Evolutionary conservation across 1,140 invertebrate species (phyloP).

Genomic region (Drosophila sp.): DNA sequence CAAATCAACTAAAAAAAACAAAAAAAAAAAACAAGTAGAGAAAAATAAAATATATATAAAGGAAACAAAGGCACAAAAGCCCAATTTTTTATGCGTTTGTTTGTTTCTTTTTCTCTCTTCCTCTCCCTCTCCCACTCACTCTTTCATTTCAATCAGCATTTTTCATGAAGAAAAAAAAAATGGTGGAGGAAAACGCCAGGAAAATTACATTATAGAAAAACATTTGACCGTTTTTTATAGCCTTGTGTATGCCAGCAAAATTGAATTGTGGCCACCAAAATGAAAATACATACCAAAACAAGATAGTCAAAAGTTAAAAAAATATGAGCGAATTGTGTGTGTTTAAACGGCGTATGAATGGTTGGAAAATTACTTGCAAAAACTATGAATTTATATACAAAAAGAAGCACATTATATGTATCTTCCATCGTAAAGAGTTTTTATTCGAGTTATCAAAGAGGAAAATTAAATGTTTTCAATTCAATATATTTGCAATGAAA

Average conservation of each 20-base stretch:
- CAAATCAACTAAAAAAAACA: constrained; percentile 56
- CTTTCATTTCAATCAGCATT: constrained; percentile 72
- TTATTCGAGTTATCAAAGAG: no score
- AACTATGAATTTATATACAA: background rate
- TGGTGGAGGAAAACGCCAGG: constrained; percentile 56
- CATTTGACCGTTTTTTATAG: constrained; percentile 71
- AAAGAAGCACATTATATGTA: background rate
- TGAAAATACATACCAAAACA: constrained; percentile 24
- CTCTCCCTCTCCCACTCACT: constrained; percentile 11
- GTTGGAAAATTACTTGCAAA: constrained; percentile 9
- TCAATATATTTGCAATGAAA: no score
- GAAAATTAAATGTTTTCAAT: no score
- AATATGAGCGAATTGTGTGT: constrained; percentile 30
- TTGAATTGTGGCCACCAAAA: constrained; percentile 65
- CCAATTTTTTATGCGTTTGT: constrained; percentile 17
- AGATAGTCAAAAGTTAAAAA: constrained; percentile 33
- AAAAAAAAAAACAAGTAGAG: constrained; percentile 36
- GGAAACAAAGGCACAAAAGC: constrained; percentile 50
- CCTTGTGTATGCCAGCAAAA: constrained; percentile 46
- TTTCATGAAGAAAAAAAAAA: constrained; percentile 56
- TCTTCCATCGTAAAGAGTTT: background rate
- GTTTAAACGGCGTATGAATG: constrained; percentile 33
- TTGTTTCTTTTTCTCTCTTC: constrained; percentile 31
- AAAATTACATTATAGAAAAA: constrained; percentile 76
- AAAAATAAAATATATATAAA: constrained; percentile 54